Conservation (phyloP, 1,140 invertebrate genomes). For the Globodera rostochiensis region DNA sequence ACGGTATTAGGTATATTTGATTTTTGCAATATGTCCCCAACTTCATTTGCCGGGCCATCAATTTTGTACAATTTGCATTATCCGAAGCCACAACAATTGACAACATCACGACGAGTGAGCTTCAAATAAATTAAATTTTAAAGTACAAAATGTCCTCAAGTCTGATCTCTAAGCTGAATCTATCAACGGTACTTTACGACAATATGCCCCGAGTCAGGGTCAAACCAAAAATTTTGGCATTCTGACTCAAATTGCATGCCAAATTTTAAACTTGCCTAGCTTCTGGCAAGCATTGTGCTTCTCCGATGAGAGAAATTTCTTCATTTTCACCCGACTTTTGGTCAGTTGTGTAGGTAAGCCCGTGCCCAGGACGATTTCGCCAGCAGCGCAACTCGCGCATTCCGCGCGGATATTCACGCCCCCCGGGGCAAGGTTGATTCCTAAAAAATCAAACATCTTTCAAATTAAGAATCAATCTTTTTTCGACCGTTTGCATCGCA, state of each 20-base stretch:
- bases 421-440: background rate
- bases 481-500: background rate
- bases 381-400: constrained; percentile 10
- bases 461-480: background rate
- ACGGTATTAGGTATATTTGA: background rate
- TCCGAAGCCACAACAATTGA: background rate
- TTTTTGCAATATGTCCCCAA: background rate
- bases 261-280: background rate
- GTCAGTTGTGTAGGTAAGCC: background rate
- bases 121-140: background rate
- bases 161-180: no score
- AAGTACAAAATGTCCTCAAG: background rate
- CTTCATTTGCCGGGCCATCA: background rate
- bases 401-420: background rate
- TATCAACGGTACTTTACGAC: background rate
- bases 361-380: background rate
- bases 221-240: no score
- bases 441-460: background rate
- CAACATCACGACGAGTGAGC: background rate
- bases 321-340: background rate
- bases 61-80: background rate
- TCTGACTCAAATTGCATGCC: no score
- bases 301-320: background rate
- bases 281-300: background rate
- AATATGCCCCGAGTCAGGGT: no score